Evolutionary conservation across 2,113 vertebrate genomes (phyloP).

Genomic region (Engystomops pustulosus): DNA sequence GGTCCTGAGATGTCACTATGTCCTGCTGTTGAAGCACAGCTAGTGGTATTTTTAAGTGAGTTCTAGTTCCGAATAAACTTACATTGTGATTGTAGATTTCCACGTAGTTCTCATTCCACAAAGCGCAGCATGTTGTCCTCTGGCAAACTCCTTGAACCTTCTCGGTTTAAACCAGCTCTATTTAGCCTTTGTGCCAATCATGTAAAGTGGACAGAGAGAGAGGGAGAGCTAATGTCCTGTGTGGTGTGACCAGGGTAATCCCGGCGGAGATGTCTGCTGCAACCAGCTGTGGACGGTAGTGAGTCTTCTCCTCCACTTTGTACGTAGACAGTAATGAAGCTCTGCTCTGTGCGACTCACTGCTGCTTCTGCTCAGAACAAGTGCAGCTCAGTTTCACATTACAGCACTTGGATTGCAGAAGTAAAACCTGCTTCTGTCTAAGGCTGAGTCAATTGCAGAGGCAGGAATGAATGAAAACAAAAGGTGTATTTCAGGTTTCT

Average conservation of each 20-base stretch:
- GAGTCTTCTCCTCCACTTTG: background rate
- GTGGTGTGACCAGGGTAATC: background rate
- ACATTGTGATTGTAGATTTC: conserved; percentile 18
- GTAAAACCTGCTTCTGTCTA: conserved; percentile 35
- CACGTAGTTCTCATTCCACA: conserved; percentile 4
- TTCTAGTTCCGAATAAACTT: background rate
- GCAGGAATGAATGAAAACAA: background rate
- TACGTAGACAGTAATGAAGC: background rate
- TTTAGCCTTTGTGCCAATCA: background rate
- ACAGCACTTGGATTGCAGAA: conserved; percentile 34
- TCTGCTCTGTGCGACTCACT: background rate
- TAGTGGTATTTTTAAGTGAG: background rate
- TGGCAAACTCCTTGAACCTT: background rate
- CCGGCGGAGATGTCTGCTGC: background rate
- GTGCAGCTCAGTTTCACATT: conserved; percentile 50
- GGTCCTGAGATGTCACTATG: background rate
- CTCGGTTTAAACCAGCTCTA: no score
- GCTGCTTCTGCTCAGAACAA: conserved; percentile 40
- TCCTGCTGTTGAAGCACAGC: background rate
- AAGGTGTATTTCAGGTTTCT: background rate
- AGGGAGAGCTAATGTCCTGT: background rate
- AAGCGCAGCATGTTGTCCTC: background rate
- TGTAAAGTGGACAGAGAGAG: background rate
- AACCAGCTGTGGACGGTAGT: conserved; percentile 13
- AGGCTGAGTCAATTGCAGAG: background rate